A percentile compares a stretch with the other conserved stretches of the same genome.
Evolutionary conservation across 1,140 invertebrate species (phyloP).

Genomic region (Dermatophagoides farinae): DNA sequence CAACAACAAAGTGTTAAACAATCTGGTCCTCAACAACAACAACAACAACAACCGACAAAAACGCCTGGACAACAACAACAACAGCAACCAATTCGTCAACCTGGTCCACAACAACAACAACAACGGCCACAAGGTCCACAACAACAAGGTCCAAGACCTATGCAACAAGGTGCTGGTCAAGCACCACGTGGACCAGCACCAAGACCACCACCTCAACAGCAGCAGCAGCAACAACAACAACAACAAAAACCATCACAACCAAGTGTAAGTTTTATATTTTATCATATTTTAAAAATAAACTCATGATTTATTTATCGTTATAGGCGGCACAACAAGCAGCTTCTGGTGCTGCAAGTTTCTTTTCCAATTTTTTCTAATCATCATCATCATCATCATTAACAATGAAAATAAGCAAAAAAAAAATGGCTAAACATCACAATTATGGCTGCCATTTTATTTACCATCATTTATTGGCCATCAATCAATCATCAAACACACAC

Average conservation of each 20-base stretch:
- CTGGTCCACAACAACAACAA: background rate
- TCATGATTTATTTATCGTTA: background rate
- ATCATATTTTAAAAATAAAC: background rate
- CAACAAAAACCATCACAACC: background rate
- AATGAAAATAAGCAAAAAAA: background rate
- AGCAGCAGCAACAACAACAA: constrained; percentile 12
- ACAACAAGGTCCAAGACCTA: background rate
- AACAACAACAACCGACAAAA: background rate
- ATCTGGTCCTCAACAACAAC: background rate
- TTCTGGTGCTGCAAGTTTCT: constrained; percentile 16
- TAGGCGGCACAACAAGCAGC: constrained; percentile 12
- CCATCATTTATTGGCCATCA: too few relatives aligned
- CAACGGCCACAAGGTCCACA: background rate
- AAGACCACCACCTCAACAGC: constrained; percentile 8
- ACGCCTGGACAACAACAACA: background rate
- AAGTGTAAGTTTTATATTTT: background rate
- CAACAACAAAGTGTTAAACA: background rate
- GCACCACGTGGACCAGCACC: background rate
- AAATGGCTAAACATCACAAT: too few relatives aligned
- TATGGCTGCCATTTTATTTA: too few relatives aligned
- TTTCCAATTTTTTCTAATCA: constrained; percentile 17
- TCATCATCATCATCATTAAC: too few relatives aligned
- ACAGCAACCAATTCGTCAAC: background rate
- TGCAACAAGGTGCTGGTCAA: background rate
- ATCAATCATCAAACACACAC: too few relatives aligned